Conservation (phyloP, 2,888 invertebrate species). For the Hylaea fasciaria region DNA sequence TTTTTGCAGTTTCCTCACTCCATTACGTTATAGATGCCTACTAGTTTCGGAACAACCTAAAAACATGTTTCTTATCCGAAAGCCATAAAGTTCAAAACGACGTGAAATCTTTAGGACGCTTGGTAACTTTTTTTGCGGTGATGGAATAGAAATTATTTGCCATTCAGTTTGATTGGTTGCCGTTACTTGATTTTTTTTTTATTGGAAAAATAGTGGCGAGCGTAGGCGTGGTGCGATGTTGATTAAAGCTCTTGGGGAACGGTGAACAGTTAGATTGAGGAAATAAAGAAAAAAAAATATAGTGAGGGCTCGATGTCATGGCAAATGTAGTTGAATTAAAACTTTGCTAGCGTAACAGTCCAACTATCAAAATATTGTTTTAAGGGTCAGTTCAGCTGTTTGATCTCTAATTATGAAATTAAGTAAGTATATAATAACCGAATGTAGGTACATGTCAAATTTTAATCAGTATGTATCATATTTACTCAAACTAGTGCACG, state of each 20-base stretch:
- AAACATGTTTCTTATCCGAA: conserved; percentile 11
- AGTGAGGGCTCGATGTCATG: too few relatives aligned
- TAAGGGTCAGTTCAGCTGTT: too few relatives aligned
- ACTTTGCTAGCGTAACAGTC: too few relatives aligned
- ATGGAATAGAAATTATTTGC: conserved; percentile 41
- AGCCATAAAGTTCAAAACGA: conserved; percentile 20
- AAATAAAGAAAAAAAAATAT: background rate
- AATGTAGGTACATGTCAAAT: too few relatives aligned
- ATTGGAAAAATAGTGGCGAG: conserved; percentile 21
- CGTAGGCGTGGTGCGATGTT: background rate
- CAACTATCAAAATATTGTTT: too few relatives aligned
- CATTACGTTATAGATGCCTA: conserved; percentile 38
- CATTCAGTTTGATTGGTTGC: conserved; percentile 39
- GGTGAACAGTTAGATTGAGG: background rate
- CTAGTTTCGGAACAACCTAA: conserved; percentile 18
- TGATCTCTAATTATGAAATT: too few relatives aligned
- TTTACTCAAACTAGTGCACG: too few relatives aligned
- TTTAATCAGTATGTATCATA: too few relatives aligned
- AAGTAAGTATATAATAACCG: too few relatives aligned
- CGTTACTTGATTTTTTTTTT: conserved; percentile 32
- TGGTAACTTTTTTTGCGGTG: conserved; percentile 28
- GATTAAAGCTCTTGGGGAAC: conserved; percentile 29
- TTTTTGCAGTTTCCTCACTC: conserved; percentile 40
- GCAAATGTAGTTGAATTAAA: too few relatives aligned
- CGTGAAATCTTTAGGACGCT: conserved; percentile 4